Conservation (phyloP, 2,113 vertebrate species). For the Tenrec ecaudatus region DNA sequence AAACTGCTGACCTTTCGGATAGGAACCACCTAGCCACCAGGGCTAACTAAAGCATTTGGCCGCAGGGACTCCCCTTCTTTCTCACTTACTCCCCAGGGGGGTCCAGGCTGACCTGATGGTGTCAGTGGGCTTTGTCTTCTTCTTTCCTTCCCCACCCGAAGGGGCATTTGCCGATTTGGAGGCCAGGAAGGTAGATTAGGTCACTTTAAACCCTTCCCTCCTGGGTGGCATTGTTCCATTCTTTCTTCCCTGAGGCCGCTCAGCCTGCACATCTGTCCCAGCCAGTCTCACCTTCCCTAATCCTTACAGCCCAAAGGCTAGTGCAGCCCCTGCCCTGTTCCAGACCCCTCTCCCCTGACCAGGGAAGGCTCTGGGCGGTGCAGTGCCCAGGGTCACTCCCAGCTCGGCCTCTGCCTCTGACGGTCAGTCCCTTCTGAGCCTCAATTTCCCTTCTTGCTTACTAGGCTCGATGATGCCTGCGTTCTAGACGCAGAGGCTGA, state of each 20-base stretch:
- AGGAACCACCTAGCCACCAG: neutral
- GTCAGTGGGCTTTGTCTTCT: neutral
- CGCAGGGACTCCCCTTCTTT: neutral
- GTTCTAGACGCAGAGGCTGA: neutral
- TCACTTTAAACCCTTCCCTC: neutral
- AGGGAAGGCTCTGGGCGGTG: neutral
- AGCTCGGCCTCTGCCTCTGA: neutral
- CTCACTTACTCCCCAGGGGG: neutral
- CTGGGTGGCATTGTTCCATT: neutral
- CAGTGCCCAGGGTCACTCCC: neutral
- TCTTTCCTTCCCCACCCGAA: neutral
- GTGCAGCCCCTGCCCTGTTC: neutral
- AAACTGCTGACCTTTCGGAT: too few species aligned
- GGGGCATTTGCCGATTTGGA: neutral
- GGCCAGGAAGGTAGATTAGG: neutral
- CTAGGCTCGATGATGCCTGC: neutral
- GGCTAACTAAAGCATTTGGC: neutral
- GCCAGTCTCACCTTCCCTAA: constrained; percentile 52
- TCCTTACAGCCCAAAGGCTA: constrained; percentile 48
- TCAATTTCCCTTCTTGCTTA: constrained; percentile 59
- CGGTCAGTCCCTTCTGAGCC: neutral
- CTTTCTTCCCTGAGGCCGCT: neutral
- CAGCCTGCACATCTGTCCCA: constrained; percentile 40
- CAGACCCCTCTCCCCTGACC: neutral
- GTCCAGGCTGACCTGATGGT: neutral